Conservation (phyloP, 2,113 vertebrate species). For the Emydura subglobosa region DNA sequence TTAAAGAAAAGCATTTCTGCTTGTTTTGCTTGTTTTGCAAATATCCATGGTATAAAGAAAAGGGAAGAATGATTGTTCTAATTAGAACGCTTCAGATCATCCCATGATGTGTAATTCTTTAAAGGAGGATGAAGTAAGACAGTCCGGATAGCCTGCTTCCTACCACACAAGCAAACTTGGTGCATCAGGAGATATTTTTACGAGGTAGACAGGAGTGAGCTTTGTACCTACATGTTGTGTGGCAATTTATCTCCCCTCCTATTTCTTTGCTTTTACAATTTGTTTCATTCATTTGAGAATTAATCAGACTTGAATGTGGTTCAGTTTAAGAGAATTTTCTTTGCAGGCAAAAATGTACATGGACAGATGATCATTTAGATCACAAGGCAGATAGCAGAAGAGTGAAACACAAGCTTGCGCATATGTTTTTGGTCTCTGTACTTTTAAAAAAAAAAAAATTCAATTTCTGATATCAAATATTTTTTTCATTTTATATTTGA, state of each 20-base stretch:
- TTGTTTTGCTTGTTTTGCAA: not conserved
- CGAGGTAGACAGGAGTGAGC: not conserved
- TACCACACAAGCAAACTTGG: not conserved
- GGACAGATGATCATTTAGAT: too few species aligned
- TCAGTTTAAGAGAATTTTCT: not conserved
- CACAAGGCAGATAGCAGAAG: not conserved
- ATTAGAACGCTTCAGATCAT: not conserved
- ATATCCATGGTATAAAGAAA: not conserved
- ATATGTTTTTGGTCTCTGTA: not conserved
- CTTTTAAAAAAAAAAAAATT: not conserved
- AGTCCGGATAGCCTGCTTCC: not conserved
- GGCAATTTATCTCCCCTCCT: not conserved
- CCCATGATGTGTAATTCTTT: not conserved
- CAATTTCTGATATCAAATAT: conserved; percentile 4
- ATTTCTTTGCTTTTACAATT: not conserved
- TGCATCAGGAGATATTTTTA: not conserved
- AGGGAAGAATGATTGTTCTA: not conserved
- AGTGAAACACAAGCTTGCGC: not conserved
- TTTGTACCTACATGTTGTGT: not conserved
- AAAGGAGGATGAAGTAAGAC: not conserved
- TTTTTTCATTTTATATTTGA: conserved; percentile 30
- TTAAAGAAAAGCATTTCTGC: not conserved
- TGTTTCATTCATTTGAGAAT: not conserved
- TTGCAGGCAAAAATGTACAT: not conserved
- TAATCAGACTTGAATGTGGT: not conserved